These are phyloP conservation scores for Eciton burchellii DNA, from an alignment of 1,140 invertebrate genomes.

Conservation along the genomic window DNA sequence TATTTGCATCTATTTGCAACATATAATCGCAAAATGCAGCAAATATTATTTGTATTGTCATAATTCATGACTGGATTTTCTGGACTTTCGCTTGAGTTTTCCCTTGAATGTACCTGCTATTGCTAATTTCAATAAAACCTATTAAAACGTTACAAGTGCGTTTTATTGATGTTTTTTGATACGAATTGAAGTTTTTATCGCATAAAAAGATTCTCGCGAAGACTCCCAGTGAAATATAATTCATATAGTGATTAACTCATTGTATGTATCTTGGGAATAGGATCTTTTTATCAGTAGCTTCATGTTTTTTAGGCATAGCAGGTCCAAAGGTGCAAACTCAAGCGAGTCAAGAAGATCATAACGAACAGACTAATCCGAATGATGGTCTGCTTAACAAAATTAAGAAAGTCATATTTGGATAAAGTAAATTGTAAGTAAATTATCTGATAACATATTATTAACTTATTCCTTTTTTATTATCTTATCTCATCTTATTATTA, in stretches of 20 bases:
- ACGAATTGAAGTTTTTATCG: slow-evolving; percentile 8
- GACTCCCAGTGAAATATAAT: background rate
- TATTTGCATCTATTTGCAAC: background rate
- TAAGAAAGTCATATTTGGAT: slow-evolving; percentile 89
- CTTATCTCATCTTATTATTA: too few species aligned
- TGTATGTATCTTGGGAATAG: background rate
- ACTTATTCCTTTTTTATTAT: too few species aligned
- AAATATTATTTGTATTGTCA: background rate
- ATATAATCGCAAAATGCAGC: background rate
- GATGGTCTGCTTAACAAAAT: slow-evolving; percentile 87
- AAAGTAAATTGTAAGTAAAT: slow-evolving; percentile 75
- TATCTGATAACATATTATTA: too few species aligned
- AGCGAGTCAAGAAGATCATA: slow-evolving; percentile 81
- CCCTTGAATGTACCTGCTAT: slow-evolving; percentile 62
- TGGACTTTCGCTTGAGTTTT: slow-evolving; percentile 82
- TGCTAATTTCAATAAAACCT: slow-evolving; percentile 67
- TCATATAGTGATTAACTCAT: slow-evolving; percentile 1
- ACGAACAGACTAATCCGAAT: slow-evolving; percentile 73
- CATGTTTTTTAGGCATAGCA: slow-evolving; percentile 82
- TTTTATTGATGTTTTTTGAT: slow-evolving; percentile 66
- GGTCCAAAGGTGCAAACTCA: slow-evolving; percentile 85
- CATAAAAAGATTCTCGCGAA: slow-evolving; percentile 8
- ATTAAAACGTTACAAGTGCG: slow-evolving; percentile 56
- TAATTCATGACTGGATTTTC: too few species aligned
- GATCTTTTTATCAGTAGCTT: slow-evolving; percentile 17